These are phyloP conservation scores for Epicampocera succincta DNA, from an alignment of 2,888 invertebrate species.

Conservation along the genomic window DNA sequence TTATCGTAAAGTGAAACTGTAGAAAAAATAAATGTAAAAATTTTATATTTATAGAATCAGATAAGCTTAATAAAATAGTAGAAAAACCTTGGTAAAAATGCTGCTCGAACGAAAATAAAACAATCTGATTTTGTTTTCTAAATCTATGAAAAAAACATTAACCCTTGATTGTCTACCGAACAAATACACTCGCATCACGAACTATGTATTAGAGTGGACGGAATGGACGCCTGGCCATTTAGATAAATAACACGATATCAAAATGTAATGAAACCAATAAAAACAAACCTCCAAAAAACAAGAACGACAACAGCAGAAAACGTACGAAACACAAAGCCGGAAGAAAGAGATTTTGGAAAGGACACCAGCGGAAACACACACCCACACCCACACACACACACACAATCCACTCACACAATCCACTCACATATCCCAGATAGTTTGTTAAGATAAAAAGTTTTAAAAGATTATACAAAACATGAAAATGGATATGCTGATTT, in stretches of 20 bases:
- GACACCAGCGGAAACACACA: constrained; percentile 1
- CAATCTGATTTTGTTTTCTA: constrained; percentile 30
- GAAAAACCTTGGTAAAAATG: constrained; percentile 30
- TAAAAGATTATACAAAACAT: constrained; percentile 51
- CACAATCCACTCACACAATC: not conserved
- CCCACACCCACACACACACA: not conserved
- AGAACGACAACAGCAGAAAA: constrained; percentile 49
- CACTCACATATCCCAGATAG: constrained; percentile 34
- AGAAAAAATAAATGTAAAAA: constrained; percentile 35
- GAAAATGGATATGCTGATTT: constrained; percentile 56
- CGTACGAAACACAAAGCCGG: constrained; percentile 49
- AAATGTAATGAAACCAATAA: constrained; percentile 52
- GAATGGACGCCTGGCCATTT: constrained; percentile 30
- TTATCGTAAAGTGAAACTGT: constrained; percentile 41
- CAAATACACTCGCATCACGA: constrained; percentile 6
- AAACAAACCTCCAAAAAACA: constrained; percentile 44
- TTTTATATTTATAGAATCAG: constrained; percentile 46
- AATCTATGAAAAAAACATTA: constrained; percentile 51
- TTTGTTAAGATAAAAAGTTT: constrained; percentile 51
- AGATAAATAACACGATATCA: constrained; percentile 45
- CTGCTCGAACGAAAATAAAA: constrained; percentile 13
- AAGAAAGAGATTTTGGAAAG: constrained; percentile 53
- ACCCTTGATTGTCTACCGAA: constrained; percentile 57
- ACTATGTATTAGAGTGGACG: constrained; percentile 28
- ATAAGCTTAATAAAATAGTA: constrained; percentile 42